These are phyloP conservation scores for Guaruba guarouba DNA, from an alignment of 2,113 vertebrate species.

Conservation along the genomic window DNA sequence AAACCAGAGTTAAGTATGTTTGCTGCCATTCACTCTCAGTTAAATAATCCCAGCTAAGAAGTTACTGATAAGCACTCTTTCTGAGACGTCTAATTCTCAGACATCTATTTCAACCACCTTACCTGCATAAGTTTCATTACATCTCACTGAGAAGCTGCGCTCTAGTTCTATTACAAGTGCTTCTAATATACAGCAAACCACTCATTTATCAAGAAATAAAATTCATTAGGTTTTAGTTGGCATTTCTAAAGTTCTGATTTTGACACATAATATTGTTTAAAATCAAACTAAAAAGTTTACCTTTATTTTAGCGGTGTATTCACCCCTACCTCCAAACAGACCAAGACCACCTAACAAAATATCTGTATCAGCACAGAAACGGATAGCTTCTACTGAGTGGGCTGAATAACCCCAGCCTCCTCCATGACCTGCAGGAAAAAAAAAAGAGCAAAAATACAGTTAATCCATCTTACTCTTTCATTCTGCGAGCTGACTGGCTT, in stretches of 20 bases:
- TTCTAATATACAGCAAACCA: background rate
- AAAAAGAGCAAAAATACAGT: background rate
- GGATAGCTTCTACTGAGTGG: slow-evolving; percentile 97
- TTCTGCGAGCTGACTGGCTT: background rate
- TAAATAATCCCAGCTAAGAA: background rate
- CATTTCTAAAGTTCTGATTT: background rate
- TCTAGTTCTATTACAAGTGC: background rate
- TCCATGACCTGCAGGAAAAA: slow-evolving; percentile 87
- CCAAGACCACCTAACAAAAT: slow-evolving; percentile 95
- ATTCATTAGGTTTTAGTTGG: background rate
- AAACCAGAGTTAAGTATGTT: background rate
- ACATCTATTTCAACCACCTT: background rate
- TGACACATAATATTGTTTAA: background rate
- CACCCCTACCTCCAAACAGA: slow-evolving; percentile 96
- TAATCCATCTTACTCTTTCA: background rate
- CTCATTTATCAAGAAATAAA: background rate
- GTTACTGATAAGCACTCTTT: background rate
- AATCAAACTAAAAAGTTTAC: slow-evolving; percentile 56
- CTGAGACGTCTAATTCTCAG: background rate
- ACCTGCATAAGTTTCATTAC: background rate
- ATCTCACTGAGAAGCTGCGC: background rate
- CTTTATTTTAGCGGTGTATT: slow-evolving; percentile 99
- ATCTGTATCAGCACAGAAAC: slow-evolving; percentile 95
- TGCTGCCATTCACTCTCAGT: background rate
- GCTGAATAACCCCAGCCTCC: slow-evolving; percentile 99